Base-by-base conservation (phyloP, 2,797 vertebrate genomes). In the Oryzias dopingdopingensis region DNA sequence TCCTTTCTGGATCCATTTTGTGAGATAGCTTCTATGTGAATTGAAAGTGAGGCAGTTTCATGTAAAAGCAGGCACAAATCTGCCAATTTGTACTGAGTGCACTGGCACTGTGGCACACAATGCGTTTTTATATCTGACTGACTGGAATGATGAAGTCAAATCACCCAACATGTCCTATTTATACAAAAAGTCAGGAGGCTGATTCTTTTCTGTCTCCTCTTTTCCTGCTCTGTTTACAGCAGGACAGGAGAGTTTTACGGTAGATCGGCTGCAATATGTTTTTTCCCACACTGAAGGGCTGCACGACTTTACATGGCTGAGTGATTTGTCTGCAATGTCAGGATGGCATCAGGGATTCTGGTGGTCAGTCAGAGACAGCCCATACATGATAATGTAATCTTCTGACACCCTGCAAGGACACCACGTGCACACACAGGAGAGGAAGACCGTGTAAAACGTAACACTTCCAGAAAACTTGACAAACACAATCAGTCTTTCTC, bases 361-460 rank as follows among this genome's bases (percentile, higher is more conserved):
- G 55, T 63, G 64, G 61, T 67, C 55, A 68, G 56, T 45, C 42
- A 52, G 68, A 74, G 68, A 74, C 65, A 42, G 18, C 49, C 18
- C 45, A 43, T 65, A 80, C 68, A 72, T 60, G 64, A 73, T 80
- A 82, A 75, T 77, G 59, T 67, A 77, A 77, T 78, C 63, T 72
- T 64, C 64, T 40, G 37, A 57, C 23, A 23, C 42, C 20, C 57
- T 59, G 18, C 57, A 77, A 59, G 61, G 58, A 67, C 69, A 67
- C 15, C 4, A 52, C 61, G 26, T 12, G 18, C 45, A 42, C 46
- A 41, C 14, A 20, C 49, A 20, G 59, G 41, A 43, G 56, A 40
- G 47, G 59, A 48, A 62, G 17, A 23, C 51, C 47, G 17, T 48
- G 44, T 17, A 53, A 46, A 53, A 62, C 44, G 45, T 15, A 37